Percentiles rank a stretch among this genome's conserved stretches.
Conservation (phyloP, 2,888 invertebrate genomes). For the Morpho achilles region DNA sequence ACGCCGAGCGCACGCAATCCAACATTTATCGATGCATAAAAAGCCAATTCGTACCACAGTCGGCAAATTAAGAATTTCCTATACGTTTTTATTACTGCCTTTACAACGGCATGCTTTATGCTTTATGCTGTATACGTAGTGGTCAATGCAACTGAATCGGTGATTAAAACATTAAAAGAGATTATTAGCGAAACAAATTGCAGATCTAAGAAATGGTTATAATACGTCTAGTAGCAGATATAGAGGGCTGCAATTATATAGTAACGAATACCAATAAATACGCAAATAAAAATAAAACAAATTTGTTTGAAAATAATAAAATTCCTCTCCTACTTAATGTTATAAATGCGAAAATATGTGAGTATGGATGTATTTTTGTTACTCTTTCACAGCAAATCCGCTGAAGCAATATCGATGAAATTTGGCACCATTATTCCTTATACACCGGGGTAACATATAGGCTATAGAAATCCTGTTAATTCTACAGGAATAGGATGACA, state of each 20-base stretch:
- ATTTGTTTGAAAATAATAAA: too few relatives aligned
- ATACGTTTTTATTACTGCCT: conserved; percentile 41
- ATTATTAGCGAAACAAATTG: conserved; percentile 72
- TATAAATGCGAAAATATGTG: too few relatives aligned
- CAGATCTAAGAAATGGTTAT: conserved; percentile 66
- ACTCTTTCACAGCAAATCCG: too few relatives aligned
- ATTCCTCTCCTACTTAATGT: too few relatives aligned
- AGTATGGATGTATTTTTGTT: too few relatives aligned
- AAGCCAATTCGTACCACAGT: conserved; percentile 47
- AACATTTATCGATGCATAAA: conserved; percentile 55
- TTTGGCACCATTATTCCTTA: too few relatives aligned
- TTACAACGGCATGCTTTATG: too few relatives aligned
- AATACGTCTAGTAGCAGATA: conserved; percentile 47
- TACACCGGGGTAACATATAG: too few relatives aligned
- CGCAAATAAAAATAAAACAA: too few relatives aligned
- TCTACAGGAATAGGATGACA: too few relatives aligned
- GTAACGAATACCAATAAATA: neutral
- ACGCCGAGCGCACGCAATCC: conserved; percentile 36
- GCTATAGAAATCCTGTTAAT: too few relatives aligned
- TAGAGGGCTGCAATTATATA: neutral
- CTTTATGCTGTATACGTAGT: conserved; percentile 42
- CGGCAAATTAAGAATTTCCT: conserved; percentile 49
- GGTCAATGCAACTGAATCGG: conserved; percentile 46
- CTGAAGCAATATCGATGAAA: too few relatives aligned
- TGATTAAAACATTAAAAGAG: conserved; percentile 65